Percentiles rank a stretch among this genome's conserved stretches.
Evolutionary conservation across 2,113 vertebrate species (phyloP).

Genomic region (Motacilla tschutschensis): DNA sequence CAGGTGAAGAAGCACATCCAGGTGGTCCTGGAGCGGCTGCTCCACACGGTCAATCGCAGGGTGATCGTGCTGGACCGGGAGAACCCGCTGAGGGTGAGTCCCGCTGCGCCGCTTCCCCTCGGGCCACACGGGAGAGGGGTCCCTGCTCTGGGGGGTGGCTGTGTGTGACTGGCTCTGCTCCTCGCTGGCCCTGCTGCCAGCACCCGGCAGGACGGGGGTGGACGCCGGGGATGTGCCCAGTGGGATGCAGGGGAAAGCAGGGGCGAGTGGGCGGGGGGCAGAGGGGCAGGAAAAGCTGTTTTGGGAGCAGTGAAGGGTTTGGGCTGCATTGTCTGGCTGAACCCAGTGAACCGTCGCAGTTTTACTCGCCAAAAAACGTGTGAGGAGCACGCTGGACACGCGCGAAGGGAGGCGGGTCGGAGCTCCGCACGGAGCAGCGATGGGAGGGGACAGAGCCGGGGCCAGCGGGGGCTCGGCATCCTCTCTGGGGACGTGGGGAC

Average conservation of each 20-base stretch:
- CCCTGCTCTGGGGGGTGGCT: rapidly evolving
- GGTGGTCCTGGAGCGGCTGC: slow-evolving; percentile 35
- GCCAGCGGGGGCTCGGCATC: rapidly evolving
- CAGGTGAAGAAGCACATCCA: slow-evolving; percentile 37
- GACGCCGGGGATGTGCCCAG: background rate
- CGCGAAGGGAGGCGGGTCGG: background rate
- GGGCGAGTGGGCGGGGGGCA: background rate
- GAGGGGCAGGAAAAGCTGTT: background rate
- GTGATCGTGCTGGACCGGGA: slow-evolving; percentile 54
- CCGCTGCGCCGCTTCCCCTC: rapidly evolving
- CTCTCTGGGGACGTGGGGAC: rapidly evolving
- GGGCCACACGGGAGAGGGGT: rapidly evolving
- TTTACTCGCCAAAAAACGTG: background rate
- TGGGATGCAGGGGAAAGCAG: background rate
- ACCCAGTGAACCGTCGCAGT: rapidly evolving
- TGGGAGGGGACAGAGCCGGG: background rate
- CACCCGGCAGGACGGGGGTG: background rate
- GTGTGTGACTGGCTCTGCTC: rapidly evolving
- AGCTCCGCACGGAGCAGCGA: background rate
- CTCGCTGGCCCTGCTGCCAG: background rate
- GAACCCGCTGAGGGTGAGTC: slow-evolving; percentile 41
- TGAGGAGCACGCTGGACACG: background rate
- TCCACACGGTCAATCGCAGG: slow-evolving; percentile 20
- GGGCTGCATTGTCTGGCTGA: background rate
- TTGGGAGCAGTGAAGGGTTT: background rate